Evolutionary conservation across 2,797 vertebrate genomes (phyloP), one percentile per base, ranked within the genome.

Genomic region (Enteromius argenteus): DNA sequence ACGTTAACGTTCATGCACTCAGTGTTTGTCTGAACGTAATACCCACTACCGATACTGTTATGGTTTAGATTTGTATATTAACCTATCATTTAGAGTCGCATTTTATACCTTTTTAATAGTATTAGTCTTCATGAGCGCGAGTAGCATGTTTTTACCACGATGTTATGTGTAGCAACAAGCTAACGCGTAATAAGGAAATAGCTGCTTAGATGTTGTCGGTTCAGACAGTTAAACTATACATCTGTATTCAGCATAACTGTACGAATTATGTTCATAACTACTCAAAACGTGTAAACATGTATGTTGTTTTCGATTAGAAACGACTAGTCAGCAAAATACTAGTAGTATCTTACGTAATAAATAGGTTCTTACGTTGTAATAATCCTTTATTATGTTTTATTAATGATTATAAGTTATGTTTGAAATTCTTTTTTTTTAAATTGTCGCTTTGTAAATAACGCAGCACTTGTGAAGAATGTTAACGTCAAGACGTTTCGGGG

Each of bases 131-230:
- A 23, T 5, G 39, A 37, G 76, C 53, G 39, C 53, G 23, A 62
- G 9, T 35, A 32, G 15, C 82, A 9, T 71, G 64, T 71, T 77
- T 81, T 58, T 46, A 68, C 42, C 77, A 56, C 49, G 46, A 80
- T 21, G 30, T 51, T 51, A 32, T 78, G 23, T 73, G 76, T 81
- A 80, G 81, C 85, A 71, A 71, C 75, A 72, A 81, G 84, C 81
- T 81, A 81, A 79, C 67, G 42, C 74, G 85, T 58, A 81, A 79
- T 80, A 79, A 84, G 82, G 82, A 84, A 84, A 69, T 84, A 79
- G 72, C 81, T 37, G 32, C 71, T 56, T 58, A 30, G 21, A 67
- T 44, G 64, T 30, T 56, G 49, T 35, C 66, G 60, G 3, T 11
- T 46, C 19, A 46, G 4, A 11, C 11, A 10, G 53, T 37, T 42